Conservation (phyloP, 2,113 vertebrate species). For the Amphiprion ocellaris region DNA sequence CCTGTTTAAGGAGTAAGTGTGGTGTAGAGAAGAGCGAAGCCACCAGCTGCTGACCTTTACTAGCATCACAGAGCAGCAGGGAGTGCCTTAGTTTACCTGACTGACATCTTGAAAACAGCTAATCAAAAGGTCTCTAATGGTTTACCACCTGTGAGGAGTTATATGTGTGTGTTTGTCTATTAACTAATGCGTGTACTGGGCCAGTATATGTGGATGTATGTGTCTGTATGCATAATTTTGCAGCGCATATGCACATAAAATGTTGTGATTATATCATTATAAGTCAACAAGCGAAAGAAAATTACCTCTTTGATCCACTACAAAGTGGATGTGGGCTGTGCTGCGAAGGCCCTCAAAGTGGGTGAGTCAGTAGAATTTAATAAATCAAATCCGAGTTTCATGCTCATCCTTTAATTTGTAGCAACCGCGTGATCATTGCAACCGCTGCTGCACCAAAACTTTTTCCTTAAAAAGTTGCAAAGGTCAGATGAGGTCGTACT, state of each 20-base stretch:
- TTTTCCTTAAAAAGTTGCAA: slow-evolving; percentile 27
- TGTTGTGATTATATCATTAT: slow-evolving; percentile 45
- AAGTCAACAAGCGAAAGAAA: slow-evolving; percentile 54
- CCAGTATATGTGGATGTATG: slow-evolving; percentile 15
- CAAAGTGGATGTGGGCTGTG: slow-evolving; percentile 52
- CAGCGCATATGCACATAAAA: slow-evolving; percentile 12
- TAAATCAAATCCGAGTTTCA: slow-evolving; percentile 48
- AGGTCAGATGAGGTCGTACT: slow-evolving; percentile 47
- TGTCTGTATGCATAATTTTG: slow-evolving; percentile 12
- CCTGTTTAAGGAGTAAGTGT: slow-evolving; percentile 35
- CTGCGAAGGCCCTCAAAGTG: slow-evolving; percentile 43
- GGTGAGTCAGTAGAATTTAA: slow-evolving; percentile 36
- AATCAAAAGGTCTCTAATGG: slow-evolving; percentile 77
- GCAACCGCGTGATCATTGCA: slow-evolving; percentile 18
- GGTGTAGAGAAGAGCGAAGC: slow-evolving; percentile 39
- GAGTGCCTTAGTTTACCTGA: slow-evolving; percentile 62
- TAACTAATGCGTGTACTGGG: slow-evolving; percentile 1
- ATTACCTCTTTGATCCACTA: slow-evolving; percentile 65
- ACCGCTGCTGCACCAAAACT: slow-evolving; percentile 23
- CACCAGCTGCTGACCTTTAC: slow-evolving; percentile 80
- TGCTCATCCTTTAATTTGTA: slow-evolving; percentile 66
- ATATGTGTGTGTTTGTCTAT: slow-evolving; percentile 23
- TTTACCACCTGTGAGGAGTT: slow-evolving; percentile 54
- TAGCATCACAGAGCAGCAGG: slow-evolving; percentile 62
- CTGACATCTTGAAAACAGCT: slow-evolving; percentile 72